These are phyloP conservation scores for Sebastes kiyomatsui DNA, from an alignment of 2,797 vertebrate genomes.

Conservation along the genomic window DNA sequence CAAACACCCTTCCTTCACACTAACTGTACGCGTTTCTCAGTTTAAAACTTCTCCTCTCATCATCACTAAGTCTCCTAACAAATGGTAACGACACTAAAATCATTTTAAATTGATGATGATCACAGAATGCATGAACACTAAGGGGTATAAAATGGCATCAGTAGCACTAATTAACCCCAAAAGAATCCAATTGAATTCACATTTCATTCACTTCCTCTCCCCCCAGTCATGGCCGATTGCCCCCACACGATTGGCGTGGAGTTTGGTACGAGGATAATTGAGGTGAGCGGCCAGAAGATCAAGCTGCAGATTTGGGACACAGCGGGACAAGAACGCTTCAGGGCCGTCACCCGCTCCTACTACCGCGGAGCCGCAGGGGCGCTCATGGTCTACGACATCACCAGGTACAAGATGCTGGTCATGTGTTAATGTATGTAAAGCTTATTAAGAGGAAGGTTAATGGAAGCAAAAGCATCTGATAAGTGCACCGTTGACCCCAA, in stretches of 20 bases:
- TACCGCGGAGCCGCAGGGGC: slow-evolving; percentile 98
- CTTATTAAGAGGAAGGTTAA: neutral
- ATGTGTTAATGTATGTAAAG: neutral
- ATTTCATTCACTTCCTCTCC: neutral
- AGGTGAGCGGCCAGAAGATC: slow-evolving; percentile 99
- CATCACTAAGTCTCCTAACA: neutral
- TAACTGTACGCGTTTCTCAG: neutral
- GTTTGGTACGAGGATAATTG: slow-evolving; percentile 98
- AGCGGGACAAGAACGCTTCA: slow-evolving; percentile 97
- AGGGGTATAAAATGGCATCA: neutral
- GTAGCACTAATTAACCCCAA: neutral
- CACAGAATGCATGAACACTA: neutral
- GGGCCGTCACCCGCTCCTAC: slow-evolving; percentile 98
- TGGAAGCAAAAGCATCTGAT: neutral
- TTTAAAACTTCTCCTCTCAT: neutral
- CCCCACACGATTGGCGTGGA: slow-evolving; percentile 99
- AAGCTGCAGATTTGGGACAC: slow-evolving; percentile 99
- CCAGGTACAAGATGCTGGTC: slow-evolving; percentile 85
- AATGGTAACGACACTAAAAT: neutral
- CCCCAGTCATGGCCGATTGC: slow-evolving; percentile 98
- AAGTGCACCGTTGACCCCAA: neutral
- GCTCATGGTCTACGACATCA: slow-evolving; percentile 99
- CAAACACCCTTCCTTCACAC: neutral
- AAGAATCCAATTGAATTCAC: neutral
- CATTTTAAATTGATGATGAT: neutral